Percentiles rank a stretch among this genome's conserved stretches.
Evolutionary conservation across 2,888 invertebrate genomes (phyloP).

Genomic region (Oegoconia quadripuncta): DNA sequence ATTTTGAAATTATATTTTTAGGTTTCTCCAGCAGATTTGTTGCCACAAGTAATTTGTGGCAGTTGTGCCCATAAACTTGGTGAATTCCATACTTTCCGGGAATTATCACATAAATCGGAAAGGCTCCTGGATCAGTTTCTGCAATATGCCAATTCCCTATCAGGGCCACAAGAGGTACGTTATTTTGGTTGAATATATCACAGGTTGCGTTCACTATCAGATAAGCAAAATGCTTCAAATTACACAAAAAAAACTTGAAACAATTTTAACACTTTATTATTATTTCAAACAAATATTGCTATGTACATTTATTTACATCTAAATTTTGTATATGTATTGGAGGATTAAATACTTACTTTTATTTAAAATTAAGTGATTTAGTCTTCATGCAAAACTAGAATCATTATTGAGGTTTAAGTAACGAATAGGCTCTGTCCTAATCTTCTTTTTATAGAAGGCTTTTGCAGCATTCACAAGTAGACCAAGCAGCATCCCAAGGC

Average conservation of each 20-base stretch:
- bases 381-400: conserved; percentile 51
- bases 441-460: conserved; percentile 52
- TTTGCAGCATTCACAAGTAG: conserved; percentile 56
- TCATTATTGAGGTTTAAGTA: conserved; percentile 59
- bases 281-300: conserved; percentile 10
- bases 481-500: conserved; percentile 60
- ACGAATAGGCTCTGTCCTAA: conserved; percentile 55
- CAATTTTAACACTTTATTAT: conserved; percentile 15
- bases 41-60: conserved; percentile 88
- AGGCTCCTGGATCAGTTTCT: conserved; percentile 87
- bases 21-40: conserved; percentile 87
- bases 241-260: conserved; percentile 17
- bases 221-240: too few relatives aligned
- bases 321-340: background rate
- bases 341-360: conserved; percentile 2
- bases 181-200: too few relatives aligned
- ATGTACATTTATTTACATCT: conserved; percentile 1
- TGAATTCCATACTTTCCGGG: conserved; percentile 87
- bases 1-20: conserved; percentile 56
- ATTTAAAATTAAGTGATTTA: background rate
- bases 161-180: conserved; percentile 82
- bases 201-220: too few relatives aligned
- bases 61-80: conserved; percentile 88
- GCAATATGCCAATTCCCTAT: conserved; percentile 83
- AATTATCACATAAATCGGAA: conserved; percentile 86